Conservation (phyloP, 2,113 vertebrate species). For the Alexandromys fortis region DNA sequence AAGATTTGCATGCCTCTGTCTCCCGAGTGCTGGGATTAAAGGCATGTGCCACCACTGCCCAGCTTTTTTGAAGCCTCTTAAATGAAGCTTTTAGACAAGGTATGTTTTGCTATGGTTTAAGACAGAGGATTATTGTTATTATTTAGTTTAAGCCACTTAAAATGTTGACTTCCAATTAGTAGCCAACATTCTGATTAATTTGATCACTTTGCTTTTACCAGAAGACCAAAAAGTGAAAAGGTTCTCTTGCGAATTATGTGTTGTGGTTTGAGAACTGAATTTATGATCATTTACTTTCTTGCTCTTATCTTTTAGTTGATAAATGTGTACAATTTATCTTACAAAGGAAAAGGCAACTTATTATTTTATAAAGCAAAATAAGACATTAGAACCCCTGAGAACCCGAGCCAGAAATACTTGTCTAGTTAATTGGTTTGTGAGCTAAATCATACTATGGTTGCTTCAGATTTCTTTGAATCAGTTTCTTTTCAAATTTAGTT, state of each 20-base stretch:
- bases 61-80: neutral
- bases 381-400: neutral
- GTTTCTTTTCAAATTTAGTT: neutral
- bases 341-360: neutral
- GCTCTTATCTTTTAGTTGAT: conserved; percentile 6
- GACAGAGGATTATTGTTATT: neutral
- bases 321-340: neutral
- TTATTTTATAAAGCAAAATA: conserved; percentile 15
- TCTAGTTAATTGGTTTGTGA: neutral
- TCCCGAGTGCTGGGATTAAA: too few relatives aligned
- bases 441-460: neutral
- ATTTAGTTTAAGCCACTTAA: neutral
- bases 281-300: neutral
- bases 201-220: conserved; percentile 2
- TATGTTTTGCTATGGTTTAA: conserved; percentile 28
- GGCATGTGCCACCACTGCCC: too few relatives aligned
- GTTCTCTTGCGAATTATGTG: neutral
- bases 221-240: neutral
- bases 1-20: too few relatives aligned
- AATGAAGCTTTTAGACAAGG: neutral
- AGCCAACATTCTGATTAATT: neutral
- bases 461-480: conserved; percentile 5
- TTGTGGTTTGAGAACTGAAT: conserved; percentile 30
- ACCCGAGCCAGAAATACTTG: neutral
- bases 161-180: conserved; percentile 14